Percentiles rank a stretch among this genome's conserved stretches.
Evolutionary conservation across 2,797 vertebrate genomes (phyloP).

Genomic region (Tangara arthus): DNA sequence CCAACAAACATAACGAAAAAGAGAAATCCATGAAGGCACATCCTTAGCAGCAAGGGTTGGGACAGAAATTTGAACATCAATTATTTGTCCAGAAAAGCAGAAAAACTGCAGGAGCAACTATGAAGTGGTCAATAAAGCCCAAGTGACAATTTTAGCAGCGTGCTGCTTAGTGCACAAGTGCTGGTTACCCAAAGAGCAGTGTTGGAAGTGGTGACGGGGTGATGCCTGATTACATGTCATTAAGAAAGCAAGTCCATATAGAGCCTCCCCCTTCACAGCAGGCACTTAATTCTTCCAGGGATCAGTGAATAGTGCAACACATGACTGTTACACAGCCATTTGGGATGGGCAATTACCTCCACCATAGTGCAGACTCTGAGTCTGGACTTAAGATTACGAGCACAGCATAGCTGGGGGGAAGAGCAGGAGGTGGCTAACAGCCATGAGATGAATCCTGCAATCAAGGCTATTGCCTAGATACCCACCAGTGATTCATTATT

Average conservation of each 20-base stretch:
- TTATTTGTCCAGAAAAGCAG: not conserved
- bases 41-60: not conserved
- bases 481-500: conserved; percentile 53
- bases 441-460: conserved; percentile 2
- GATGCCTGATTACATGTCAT: not conserved
- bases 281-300: not conserved
- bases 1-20: not conserved
- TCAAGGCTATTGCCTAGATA: conserved; percentile 48
- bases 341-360: not conserved
- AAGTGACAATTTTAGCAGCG: not conserved
- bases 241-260: not conserved
- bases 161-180: not conserved
- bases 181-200: not conserved
- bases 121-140: not conserved
- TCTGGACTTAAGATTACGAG: not conserved
- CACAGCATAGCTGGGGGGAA: not conserved
- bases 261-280: not conserved
- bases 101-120: not conserved
- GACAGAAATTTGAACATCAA: not conserved
- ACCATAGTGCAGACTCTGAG: not conserved
- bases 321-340: not conserved
- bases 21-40: not conserved
- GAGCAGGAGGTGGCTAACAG: conserved; percentile 14
- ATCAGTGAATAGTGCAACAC: not conserved
- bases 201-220: not conserved